Evolutionary conservation across 1,140 invertebrate genomes (phyloP), one percentile per base, ranked within the genome.

Genomic region (Drosophila micromelanica): DNA sequence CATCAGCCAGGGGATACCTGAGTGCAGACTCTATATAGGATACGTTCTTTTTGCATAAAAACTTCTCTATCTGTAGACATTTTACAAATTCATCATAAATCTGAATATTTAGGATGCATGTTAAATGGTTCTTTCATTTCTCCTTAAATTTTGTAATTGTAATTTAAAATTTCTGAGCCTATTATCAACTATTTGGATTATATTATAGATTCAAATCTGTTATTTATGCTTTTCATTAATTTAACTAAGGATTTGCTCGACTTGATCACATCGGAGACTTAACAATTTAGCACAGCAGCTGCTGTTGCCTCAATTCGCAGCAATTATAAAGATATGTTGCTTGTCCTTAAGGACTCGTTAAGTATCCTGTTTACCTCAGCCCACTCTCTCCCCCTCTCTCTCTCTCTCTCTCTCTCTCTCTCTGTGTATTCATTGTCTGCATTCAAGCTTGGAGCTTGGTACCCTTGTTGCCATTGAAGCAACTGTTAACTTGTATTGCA

Each of bases 401-500:
- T 9, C 43, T 20, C 11, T 13, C 46, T 49, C 13, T 27, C 27
- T 13, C n/a, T 27, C 23, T 32, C 27, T 3, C 17, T 17, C 17
- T 17, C 17, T 17, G 17, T 17, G 17, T 17, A 17, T 2, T 27
- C 27, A 51, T 51, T 51, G 48, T 51, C 27, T 51, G 48, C 48
- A 32, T 30, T 32, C n/a, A 49, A 30, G 9, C 35, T 38, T 38
- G 11, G 37, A 12, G 9, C 3, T 27, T 11, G 12, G 23, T 13
- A 23, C 13, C 23, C 23, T 27, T 27, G 27, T 30, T 7, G 51
- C 30, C n/a, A 35, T n/a, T 51, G 35, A 45, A 30, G 30, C 23
- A 42, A 37, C 35, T 70, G 52, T 32, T 45, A 38, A 30, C 62
- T 67, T 67, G 30, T 67, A 59, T 72, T 72, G 37, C 62, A 72